These are phyloP conservation scores for Datnioides undecimradiatus DNA, from an alignment of 2,113 vertebrate species.

Conservation along the genomic window DNA sequence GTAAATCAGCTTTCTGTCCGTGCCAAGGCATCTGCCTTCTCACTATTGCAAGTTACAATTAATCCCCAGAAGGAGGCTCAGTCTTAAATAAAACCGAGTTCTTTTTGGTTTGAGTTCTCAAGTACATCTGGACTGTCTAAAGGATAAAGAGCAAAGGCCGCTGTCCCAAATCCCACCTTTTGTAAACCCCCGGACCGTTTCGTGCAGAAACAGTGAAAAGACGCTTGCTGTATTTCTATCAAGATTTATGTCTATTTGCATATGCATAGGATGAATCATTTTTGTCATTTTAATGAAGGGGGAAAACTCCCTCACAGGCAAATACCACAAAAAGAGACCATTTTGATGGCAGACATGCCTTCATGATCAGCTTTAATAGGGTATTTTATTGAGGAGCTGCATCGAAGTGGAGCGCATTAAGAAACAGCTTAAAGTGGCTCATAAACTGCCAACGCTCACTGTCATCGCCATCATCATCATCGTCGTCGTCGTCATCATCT, in stretches of 20 bases:
- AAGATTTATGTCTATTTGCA: constrained; percentile 67
- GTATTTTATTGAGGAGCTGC: constrained; percentile 72
- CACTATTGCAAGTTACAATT: constrained; percentile 45
- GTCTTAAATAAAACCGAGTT: constrained; percentile 43
- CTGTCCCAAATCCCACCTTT: constrained; percentile 42
- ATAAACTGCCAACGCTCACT: constrained; percentile 64
- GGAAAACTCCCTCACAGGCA: constrained; percentile 62
- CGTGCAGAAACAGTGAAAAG: constrained; percentile 16
- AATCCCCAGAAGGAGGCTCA: constrained; percentile 48
- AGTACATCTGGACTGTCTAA: constrained; percentile 53
- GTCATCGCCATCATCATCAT: constrained; percentile 60
- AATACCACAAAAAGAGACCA: constrained; percentile 62
- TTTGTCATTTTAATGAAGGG: constrained; percentile 77
- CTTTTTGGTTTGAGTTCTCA: constrained; percentile 40
- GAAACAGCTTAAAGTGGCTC: constrained; percentile 71
- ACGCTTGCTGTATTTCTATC: constrained; percentile 38
- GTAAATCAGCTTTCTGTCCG: constrained; percentile 42
- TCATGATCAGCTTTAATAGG: constrained; percentile 80
- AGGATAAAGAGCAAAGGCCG: constrained; percentile 35
- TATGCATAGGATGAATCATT: constrained; percentile 71
- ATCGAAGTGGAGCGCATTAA: constrained; percentile 76
- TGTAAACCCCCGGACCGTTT: constrained; percentile 24
- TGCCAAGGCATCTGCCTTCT: constrained; percentile 55
- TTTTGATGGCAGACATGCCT: constrained; percentile 77
- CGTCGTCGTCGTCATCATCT: constrained; percentile 59